These are phyloP conservation scores for Onthophagus taurus DNA, from an alignment of 1,140 invertebrate genomes.

Conservation along the genomic window DNA sequence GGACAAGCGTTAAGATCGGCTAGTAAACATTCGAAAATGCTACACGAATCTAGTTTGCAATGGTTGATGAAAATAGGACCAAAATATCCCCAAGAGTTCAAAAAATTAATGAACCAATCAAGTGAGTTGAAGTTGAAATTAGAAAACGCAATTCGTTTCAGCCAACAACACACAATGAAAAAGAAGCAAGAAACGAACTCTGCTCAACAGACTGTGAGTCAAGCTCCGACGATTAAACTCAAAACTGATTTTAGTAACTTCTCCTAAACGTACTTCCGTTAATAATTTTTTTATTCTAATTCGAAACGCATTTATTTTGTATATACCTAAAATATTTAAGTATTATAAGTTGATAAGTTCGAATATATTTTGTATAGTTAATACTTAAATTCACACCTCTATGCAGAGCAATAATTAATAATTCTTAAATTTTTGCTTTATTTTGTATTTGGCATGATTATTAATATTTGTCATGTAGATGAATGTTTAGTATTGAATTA, in stretches of 20 bases:
- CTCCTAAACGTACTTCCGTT: too few relatives aligned
- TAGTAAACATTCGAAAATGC: slow-evolving; percentile 51
- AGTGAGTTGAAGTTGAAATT: slow-evolving; percentile 68
- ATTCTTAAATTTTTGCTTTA: too few relatives aligned
- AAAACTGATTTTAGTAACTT: slow-evolving; percentile 97
- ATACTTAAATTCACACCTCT: too few relatives aligned
- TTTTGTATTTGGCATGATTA: too few relatives aligned
- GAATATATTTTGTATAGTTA: too few relatives aligned
- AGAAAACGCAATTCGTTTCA: slow-evolving; percentile 74
- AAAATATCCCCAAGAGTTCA: slow-evolving; percentile 88
- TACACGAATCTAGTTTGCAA: slow-evolving; percentile 81
- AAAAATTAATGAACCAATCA: slow-evolving; percentile 75
- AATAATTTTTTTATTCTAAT: too few relatives aligned
- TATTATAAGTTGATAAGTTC: too few relatives aligned
- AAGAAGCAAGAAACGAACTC: slow-evolving; percentile 35
- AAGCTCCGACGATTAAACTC: slow-evolving; percentile 79
- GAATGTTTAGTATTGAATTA: too few relatives aligned
- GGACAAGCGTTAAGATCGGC: slow-evolving; percentile 50
- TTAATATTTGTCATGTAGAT: too few relatives aligned
- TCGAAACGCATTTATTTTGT: too few relatives aligned
- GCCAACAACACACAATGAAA: slow-evolving; percentile 47
- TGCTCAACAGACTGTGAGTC: slow-evolving; percentile 42
- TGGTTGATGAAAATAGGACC: slow-evolving; percentile 86
- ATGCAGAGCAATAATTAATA: too few relatives aligned
- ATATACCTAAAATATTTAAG: too few relatives aligned